Base-by-base conservation (phyloP, 23 tunicate genomes). In the Ciona savignyi region DNA sequence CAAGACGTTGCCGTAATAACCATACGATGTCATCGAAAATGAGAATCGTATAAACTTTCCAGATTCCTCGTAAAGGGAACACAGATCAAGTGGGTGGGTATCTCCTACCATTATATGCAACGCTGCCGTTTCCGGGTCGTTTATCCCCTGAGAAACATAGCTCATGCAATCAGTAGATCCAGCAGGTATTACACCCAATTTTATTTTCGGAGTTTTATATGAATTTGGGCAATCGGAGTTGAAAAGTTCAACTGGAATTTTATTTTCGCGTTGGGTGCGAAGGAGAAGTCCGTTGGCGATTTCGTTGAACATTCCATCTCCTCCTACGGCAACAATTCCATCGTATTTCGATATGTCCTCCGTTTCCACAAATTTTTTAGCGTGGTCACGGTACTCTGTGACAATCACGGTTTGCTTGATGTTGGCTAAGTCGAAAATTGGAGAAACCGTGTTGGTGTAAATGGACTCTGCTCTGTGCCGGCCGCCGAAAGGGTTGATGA, bases 281-380 rank as follows among this genome's bases (percentile, higher is more conserved):
- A 70, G n/a, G 42, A 91, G 35, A 30, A 91, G 60, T 35, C 97
- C 97, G 60, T 91, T 91, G 0, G 84, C 72, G 61, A 91, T 67
- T 80, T 91, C 97, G 70, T 85, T 80, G 23, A 60, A 29, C 87
- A 91, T 91, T 25, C 97, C 97, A 85, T 91, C 97, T 3, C 97
- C 97, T 60, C 97, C 97, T 56, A 91, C 97, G 60, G 97, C 91
- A 30, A 91, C 56, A 4, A 91, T 80, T 31, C 97, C 97, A 71
- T 81, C 87, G 71, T 42, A 80, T 3, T 28, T 35, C 4, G 80
- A 64, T 9, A 91, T 27, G 65, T 84, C 86, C 30, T 73, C 68
- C 35, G 35, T 67, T 80, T 84, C 71, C 3, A 91, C 78, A 76
- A 64, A 76, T 3, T 85, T 78, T 51, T 60, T 80, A 1, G 97